These are phyloP conservation scores for Panthera leo DNA, from an alignment of 2,113 vertebrate genomes.

Conservation along the genomic window DNA sequence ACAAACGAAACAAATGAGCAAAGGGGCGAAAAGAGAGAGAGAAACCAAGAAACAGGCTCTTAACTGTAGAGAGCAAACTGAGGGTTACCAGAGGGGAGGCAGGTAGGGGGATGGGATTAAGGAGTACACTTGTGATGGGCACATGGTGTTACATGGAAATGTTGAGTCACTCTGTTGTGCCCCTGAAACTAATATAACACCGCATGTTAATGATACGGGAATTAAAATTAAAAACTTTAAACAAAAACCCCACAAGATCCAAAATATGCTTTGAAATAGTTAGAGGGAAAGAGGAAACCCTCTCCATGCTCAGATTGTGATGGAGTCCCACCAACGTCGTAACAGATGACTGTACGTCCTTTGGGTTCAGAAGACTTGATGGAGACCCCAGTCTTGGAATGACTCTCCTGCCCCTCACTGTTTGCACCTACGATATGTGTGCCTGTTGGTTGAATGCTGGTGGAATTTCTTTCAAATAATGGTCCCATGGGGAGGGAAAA, in stretches of 20 bases:
- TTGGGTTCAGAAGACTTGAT: rapidly evolving
- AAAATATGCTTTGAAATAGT: background rate
- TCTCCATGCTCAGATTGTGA: no score
- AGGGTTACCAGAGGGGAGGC: background rate
- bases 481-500: background rate
- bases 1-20: background rate
- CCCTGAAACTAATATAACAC: background rate
- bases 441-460: background rate
- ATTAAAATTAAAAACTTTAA: background rate
- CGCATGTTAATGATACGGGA: background rate
- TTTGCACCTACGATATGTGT: rapidly evolving
- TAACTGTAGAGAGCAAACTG: background rate
- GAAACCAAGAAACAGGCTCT: background rate
- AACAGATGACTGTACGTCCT: background rate
- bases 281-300: background rate
- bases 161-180: background rate
- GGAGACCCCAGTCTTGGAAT: background rate
- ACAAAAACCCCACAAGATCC: background rate
- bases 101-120: background rate
- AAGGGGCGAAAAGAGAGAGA: background rate
- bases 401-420: background rate
- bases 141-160: background rate
- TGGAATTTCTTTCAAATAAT: background rate
- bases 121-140: background rate
- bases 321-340: background rate